Conservation (phyloP, 2,113 vertebrate species). For the Morone chrysops region DNA sequence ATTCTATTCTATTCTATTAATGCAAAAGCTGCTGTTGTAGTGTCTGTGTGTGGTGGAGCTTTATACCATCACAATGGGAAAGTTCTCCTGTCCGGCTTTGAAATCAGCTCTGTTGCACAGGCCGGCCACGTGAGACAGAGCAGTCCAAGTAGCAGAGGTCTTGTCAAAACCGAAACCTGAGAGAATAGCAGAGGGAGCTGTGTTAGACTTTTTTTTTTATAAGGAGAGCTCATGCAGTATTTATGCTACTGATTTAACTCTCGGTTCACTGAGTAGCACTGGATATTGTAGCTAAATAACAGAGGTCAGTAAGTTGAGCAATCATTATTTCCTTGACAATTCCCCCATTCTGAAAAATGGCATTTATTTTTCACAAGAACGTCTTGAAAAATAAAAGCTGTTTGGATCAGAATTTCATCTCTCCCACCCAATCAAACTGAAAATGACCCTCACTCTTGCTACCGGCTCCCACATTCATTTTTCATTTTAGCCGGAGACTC, state of each 20-base stretch:
- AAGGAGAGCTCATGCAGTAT: conserved; percentile 65
- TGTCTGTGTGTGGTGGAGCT: conserved; percentile 26
- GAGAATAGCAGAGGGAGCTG: conserved; percentile 44
- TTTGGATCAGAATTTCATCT: conserved; percentile 41
- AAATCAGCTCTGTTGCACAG: conserved; percentile 94
- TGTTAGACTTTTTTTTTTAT: conserved; percentile 42
- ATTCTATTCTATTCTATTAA: too few species aligned
- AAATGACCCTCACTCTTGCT: conserved; percentile 50
- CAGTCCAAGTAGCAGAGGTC: conserved; percentile 87
- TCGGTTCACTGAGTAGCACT: conserved; percentile 33
- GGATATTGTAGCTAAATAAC: conserved; percentile 64
- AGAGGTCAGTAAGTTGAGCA: conserved; percentile 53
- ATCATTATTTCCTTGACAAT: conserved; percentile 38
- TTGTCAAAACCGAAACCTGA: conserved; percentile 90
- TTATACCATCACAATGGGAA: conserved; percentile 88
- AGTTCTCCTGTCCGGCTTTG: conserved; percentile 88
- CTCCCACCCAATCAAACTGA: conserved; percentile 22
- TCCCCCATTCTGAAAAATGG: conserved; percentile 27
- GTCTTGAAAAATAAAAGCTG: conserved; percentile 31
- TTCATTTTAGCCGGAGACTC: conserved; percentile 28
- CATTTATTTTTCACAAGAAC: conserved; percentile 56
- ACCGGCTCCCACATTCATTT: conserved; percentile 40
- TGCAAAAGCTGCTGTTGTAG: conserved; percentile 1
- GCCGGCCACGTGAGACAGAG: conserved; percentile 89
- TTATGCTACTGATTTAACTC: conserved; percentile 50